Base-by-base conservation (phyloP, 2,888 invertebrate genomes). In the Chrysolina americana region DNA sequence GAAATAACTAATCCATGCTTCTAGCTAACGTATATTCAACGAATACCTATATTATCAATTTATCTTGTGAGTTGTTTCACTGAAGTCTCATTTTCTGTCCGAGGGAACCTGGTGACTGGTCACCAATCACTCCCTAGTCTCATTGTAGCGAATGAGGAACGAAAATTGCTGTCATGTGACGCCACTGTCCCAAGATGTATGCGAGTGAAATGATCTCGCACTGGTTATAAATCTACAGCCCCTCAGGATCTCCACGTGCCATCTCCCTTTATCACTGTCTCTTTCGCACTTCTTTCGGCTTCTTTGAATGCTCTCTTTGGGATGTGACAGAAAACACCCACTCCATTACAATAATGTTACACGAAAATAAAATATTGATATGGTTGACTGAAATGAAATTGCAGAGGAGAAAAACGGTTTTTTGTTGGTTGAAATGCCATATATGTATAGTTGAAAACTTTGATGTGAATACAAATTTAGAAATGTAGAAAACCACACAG, bases 191-290 rank as follows among this genome's bases (percentile, higher is more conserved):
- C 36, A 68, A 70, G 64, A 70, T 53, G 82, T 83, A 82, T 83
- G 81, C 81, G 79, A 83, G 82, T 77, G 80, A 79, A 80, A 82
- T 81, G 84, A 84, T 85, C 83, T 84, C 83, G 83, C 81, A 74
- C 81, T 75, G 79, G 83, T 81, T 81, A 85, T 86, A 86, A 86
- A 86, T 86, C 84, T 83, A 82, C 81, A 76, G 80, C 78, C 79
- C 77, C 79, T 66, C 74, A 80, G 83, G 85, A 86, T 85, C 85
- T 83, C 83, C 85, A 85, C 86, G 86, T 85, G 80, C 84, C 83
- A 86, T 86, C 86, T 84, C 86, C 78, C 83, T 86, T 85, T 84
- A 85, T 86, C 86, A 85, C 79, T 81, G 85, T 85, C 85, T 78
- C 72, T 76, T 77, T 78, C 80, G 73, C 76, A 21, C 68, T 68